These are phyloP conservation scores for Taenioides sp. DNA, from an alignment of 2,797 vertebrate species.

Conservation along the genomic window DNA sequence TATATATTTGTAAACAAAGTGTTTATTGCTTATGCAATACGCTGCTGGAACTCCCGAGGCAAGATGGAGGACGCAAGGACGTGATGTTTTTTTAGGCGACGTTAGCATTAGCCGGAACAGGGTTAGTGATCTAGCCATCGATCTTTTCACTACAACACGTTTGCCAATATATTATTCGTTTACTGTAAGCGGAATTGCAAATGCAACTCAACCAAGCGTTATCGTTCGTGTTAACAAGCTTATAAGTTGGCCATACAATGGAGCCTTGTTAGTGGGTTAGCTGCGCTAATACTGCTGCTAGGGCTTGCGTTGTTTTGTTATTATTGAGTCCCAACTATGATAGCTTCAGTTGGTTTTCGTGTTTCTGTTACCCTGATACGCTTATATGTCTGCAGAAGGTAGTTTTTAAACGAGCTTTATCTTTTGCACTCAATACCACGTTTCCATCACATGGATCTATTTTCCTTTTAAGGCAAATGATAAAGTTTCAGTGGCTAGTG, in stretches of 20 bases:
- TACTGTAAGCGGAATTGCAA: background rate
- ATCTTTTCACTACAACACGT: background rate
- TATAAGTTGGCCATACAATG: conserved; percentile 1
- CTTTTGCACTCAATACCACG: background rate
- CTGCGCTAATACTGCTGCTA: conserved; percentile 57
- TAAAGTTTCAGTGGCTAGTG: conserved; percentile 50
- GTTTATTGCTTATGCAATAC: conserved; percentile 79
- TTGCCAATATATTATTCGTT: background rate
- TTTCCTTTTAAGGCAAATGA: conserved; percentile 38
- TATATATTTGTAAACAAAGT: conserved; percentile 75
- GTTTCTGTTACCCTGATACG: background rate
- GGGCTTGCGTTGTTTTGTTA: conserved; percentile 73
- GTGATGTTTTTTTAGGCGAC: conserved; percentile 74
- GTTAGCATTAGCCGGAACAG: conserved; percentile 67
- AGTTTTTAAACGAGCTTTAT: background rate
- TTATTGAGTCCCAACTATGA: conserved; percentile 41
- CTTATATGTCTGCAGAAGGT: background rate
- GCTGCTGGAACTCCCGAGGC: conserved; percentile 82
- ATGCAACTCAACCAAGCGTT: rapidly evolving
- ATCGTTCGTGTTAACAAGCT: background rate
- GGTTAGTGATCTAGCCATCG: conserved; percentile 46
- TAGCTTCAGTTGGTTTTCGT: conserved; percentile 15
- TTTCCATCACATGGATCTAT: conserved; percentile 26
- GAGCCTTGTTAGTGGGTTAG: conserved; percentile 55
- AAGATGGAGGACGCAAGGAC: conserved; percentile 91